Conservation (phyloP, 2,113 vertebrate species). For the Pionites leucogaster region DNA sequence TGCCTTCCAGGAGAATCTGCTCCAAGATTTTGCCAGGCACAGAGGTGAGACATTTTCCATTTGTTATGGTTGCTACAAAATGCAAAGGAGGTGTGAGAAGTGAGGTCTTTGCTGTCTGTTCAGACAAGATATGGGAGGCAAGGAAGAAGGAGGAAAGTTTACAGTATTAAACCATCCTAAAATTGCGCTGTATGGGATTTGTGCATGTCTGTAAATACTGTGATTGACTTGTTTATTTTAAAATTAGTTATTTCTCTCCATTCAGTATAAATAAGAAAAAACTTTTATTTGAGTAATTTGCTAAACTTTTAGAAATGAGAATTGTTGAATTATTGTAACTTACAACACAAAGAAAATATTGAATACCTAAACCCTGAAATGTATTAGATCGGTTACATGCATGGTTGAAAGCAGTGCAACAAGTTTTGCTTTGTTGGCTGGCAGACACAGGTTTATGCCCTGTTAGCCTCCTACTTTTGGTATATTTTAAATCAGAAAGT, state of each 20-base stretch:
- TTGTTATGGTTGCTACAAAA: background rate
- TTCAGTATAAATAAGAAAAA: background rate
- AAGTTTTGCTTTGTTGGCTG: background rate
- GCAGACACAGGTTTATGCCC: background rate
- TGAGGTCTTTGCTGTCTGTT: background rate
- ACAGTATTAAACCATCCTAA: background rate
- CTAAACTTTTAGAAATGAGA: background rate
- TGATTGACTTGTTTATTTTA: background rate
- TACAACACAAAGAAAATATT: background rate
- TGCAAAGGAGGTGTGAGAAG: background rate
- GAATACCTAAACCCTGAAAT: background rate
- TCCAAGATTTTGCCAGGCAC: too few relatives aligned
- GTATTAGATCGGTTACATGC: background rate
- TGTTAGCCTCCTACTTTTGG: background rate
- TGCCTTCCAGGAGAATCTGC: too few relatives aligned
- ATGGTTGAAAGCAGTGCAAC: background rate
- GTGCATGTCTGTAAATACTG: background rate
- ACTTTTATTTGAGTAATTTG: background rate
- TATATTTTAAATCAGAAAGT: background rate
- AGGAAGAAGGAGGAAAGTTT: background rate
- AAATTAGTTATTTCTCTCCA: background rate
- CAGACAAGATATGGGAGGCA: background rate
- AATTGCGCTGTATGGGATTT: background rate
- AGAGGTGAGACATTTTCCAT: background rate
- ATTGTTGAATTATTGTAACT: background rate